Base-by-base conservation (phyloP, 1,140 invertebrate genomes). In the Antheraea mylitta region DNA sequence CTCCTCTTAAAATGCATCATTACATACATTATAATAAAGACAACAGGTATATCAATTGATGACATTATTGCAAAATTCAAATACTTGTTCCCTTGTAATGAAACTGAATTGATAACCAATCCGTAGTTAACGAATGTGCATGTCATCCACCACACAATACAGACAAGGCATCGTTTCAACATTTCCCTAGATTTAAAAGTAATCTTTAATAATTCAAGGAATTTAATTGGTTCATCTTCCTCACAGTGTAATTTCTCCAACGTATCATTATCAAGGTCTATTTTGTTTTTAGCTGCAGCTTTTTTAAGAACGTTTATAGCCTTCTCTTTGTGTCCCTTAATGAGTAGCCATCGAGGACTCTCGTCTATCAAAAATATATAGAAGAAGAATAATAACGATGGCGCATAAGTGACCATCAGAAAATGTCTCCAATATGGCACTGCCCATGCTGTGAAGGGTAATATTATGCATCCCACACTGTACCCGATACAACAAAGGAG, bases 101-200 rank as follows among this genome's bases (percentile, higher is more conserved):
- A 94, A 4, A 96, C 96, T 0, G 96, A 95, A 78, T 97, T 97
- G 8, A 97, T 93, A 0, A 95, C 94, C 30, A 98, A 77, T 0
- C 96, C 97, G 79, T 97, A 97, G 77, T 96, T 97, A 0, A 97
- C 94, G 73, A 97, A 95, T 0, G 95, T 94, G 66, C 94, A 95
- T 0, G 95, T 94, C 2, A 94, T 93, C 96, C 95, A 97, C 90
- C 94, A 96, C 69, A 95, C 93, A 16, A 94, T 93, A 68, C 95
- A 95, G 13, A 94, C 94, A 0, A 95, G 81, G 30, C 86, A 82
- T 69, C 87, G 73, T 38, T 72, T 73, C 7, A 86, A 73, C 38
- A 91, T 66, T 10, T 70, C 68, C 18, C 62, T 78, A 0, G 87
- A 91, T 11, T 66, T 72, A 58, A 91, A 84, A 7, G 87, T 91